A percentile compares a stretch with the other conserved stretches of the same genome.
Conservation (phyloP, 2,888 invertebrate species). For the Lobophora halterata region DNA sequence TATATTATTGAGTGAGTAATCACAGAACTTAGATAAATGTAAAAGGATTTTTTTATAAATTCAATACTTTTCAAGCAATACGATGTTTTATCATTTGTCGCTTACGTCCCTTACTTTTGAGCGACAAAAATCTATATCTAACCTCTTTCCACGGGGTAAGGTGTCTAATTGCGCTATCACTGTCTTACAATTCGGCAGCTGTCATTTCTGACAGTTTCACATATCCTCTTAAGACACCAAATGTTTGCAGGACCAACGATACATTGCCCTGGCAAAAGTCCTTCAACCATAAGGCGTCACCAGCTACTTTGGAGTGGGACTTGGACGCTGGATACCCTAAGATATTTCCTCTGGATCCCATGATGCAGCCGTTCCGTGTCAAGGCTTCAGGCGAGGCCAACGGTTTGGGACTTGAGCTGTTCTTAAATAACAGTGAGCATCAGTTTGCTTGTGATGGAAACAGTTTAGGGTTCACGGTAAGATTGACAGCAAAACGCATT, state of each 20-base stretch:
- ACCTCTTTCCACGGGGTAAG: too few relatives aligned
- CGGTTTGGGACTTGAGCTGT: conserved; percentile 66
- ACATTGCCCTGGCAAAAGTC: conserved; percentile 60
- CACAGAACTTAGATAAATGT: too few relatives aligned
- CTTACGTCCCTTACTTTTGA: too few relatives aligned
- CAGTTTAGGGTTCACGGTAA: conserved; percentile 69
- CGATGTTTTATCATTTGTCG: too few relatives aligned
- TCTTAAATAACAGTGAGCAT: conserved; percentile 64
- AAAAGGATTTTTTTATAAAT: too few relatives aligned
- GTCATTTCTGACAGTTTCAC: neutral
- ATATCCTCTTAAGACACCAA: neutral
- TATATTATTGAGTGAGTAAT: too few relatives aligned
- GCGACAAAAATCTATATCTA: too few relatives aligned
- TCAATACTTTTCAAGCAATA: too few relatives aligned
- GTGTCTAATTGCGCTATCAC: too few relatives aligned
- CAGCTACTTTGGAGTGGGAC: conserved; percentile 52
- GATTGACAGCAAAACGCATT: too few relatives aligned
- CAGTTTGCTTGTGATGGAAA: conserved; percentile 69
- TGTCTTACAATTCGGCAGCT: too few relatives aligned
- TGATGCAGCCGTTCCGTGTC: conserved; percentile 55
- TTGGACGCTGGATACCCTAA: conserved; percentile 65
- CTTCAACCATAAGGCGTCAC: conserved; percentile 42
- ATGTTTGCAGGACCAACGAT: conserved; percentile 54
- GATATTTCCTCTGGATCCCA: conserved; percentile 55
- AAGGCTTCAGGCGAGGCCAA: conserved; percentile 68